phyloP scores from a whole-genome alignment of 2,113 vertebrate species.

The Phylloscopus trochilus region DNA sequence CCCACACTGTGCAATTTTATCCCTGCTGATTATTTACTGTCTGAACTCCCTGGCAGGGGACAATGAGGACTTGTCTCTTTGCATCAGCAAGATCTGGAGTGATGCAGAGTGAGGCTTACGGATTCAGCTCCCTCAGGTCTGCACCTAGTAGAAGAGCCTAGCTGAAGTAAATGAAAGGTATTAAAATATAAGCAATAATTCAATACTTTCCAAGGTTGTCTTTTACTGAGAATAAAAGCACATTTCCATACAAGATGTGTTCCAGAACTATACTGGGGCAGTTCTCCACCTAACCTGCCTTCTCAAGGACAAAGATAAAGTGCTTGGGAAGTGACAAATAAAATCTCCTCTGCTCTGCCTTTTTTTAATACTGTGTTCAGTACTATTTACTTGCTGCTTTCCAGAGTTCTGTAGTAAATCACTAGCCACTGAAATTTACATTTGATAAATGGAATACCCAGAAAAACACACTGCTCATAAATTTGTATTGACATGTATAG shows the following conservation, averaged over 20 bases:
- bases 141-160: neutral
- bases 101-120: neutral
- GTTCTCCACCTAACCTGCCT: neutral
- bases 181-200: neutral
- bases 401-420: neutral
- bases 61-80: neutral
- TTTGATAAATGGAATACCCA: constrained; percentile 7
- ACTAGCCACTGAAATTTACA: constrained; percentile 5
- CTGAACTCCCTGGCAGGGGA: neutral
- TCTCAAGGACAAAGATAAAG: neutral
- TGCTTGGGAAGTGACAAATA: neutral
- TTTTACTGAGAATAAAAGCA: neutral
- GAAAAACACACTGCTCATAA: neutral
- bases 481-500: neutral
- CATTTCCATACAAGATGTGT: neutral
- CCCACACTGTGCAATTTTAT: neutral
- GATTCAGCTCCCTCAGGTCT: neutral
- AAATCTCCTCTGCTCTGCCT: neutral
- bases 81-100: neutral
- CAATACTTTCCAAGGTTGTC: neutral
- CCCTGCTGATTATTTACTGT: neutral
- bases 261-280: neutral
- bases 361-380: neutral
- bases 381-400: neutral
- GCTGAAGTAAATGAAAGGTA: neutral